Conservation (phyloP, 2,113 vertebrate genomes). For the Megaceryle maxima region DNA sequence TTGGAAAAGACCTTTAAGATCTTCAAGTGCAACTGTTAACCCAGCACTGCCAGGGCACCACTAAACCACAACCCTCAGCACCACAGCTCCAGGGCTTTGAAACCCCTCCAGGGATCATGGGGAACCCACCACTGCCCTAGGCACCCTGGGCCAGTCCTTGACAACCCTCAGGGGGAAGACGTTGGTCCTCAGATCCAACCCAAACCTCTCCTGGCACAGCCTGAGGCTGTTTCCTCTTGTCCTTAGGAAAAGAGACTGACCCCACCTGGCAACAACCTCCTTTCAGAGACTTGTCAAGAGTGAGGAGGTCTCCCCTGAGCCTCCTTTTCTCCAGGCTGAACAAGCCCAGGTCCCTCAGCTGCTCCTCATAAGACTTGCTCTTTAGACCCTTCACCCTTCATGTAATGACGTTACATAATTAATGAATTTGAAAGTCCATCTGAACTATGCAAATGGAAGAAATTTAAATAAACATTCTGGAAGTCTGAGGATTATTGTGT, state of each 20-base stretch:
- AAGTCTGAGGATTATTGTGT: background rate
- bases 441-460: background rate
- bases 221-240: background rate
- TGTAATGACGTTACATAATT: background rate
- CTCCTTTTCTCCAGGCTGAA: no score
- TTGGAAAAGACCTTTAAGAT: background rate
- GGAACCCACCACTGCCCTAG: background rate
- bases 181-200: background rate
- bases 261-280: no score
- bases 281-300: no score
- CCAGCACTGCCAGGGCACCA: no score
- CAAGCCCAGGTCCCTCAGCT: no score
- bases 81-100: no score
- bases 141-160: background rate
- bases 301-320: no score
- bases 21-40: background rate
- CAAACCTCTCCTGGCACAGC: background rate
- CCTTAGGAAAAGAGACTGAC: background rate
- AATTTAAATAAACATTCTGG: background rate
- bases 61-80: no score
- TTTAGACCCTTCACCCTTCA: no score
- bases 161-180: background rate
- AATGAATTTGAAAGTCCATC: background rate
- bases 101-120: background rate
- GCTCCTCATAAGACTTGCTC: no score